Evolutionary conservation across 2,113 vertebrate species (phyloP).

Genomic region (Corapipo altera): DNA sequence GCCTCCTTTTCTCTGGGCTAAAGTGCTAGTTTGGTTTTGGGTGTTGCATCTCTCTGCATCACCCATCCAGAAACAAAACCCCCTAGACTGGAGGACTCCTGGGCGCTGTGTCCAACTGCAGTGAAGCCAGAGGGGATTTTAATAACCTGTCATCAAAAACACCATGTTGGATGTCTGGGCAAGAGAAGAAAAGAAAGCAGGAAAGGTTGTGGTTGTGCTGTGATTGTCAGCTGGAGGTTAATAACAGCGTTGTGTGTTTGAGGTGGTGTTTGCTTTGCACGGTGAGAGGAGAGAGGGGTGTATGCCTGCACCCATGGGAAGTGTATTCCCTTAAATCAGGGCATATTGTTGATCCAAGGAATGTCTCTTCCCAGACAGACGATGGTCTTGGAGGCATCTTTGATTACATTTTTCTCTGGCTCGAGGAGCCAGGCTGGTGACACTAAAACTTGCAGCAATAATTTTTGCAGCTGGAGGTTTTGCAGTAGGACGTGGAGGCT

Average conservation of each 20-base stretch:
- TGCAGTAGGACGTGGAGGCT: neutral
- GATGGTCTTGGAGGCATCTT: neutral
- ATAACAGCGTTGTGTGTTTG: neutral
- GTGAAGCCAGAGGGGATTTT: neutral
- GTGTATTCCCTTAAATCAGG: neutral
- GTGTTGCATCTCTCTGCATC: neutral
- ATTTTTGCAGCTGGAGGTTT: slow-evolving; percentile 16
- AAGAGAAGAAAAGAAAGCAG: neutral
- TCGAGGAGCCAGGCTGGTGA: neutral
- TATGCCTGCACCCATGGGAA: neutral
- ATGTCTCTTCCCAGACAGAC: neutral
- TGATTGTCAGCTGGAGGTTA: neutral
- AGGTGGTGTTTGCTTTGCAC: neutral
- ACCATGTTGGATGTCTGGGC: neutral
- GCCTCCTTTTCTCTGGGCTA: neutral
- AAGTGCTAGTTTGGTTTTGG: neutral
- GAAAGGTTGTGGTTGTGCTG: neutral
- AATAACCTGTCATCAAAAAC: neutral
- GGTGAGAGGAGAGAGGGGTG: neutral
- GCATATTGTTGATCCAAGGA: neutral
- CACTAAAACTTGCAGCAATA: neutral
- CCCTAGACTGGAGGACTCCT: neutral
- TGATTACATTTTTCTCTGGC: neutral
- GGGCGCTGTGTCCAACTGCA: neutral
- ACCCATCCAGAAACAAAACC: neutral